Evolutionary conservation across 2,113 vertebrate genomes (phyloP), one percentile per base, ranked within the genome.

Genomic region (Pollachius pollachius): DNA sequence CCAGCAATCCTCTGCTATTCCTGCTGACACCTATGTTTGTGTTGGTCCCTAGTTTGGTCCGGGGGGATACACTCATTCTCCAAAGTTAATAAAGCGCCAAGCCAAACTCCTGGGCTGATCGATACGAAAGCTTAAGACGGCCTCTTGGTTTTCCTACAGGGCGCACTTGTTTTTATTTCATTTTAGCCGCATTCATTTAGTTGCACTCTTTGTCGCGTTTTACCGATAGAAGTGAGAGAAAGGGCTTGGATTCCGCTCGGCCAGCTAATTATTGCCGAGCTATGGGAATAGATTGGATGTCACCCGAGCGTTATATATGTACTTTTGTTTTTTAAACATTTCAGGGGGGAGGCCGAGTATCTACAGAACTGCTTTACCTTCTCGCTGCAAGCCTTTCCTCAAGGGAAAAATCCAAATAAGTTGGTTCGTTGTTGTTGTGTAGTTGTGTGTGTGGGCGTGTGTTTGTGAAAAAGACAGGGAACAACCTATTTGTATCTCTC

Each of bases 11-110:
- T 84, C 76, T 81, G 83, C 83, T 81, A 67, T 74, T 84, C 83
- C 81, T 88, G 88, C 87, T 89, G 87, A 89, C 84, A 73, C 83
- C 71, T 87, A 76, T 79, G 73, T 48, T 81, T 87, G 86, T 86
- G 82, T 88, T 84, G 76, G 81, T 84, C 73, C 63, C 64, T 75
- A 25, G 76, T 60, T 1, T 1, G 75, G 62, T 83, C 81, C 80
- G 52, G 37, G 11, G 88, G 84, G 85, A 89, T 75, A 18, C 71
- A 76, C 85, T 9, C 41, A 7, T 77, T 74, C 73, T 59, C 78
- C 70, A 87, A 89, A 88, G 84, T 85, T 85, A 87, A 89, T 89
- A 89, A 89, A 87, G 80, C 79, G 81, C 65, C 72, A 72, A 63
- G 65, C 73, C 71, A 69, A 62, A 79, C 78, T 84, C 79, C 67